Evolutionary conservation across 2,113 vertebrate genomes (phyloP).

Genomic region (Pipa parva): DNA sequence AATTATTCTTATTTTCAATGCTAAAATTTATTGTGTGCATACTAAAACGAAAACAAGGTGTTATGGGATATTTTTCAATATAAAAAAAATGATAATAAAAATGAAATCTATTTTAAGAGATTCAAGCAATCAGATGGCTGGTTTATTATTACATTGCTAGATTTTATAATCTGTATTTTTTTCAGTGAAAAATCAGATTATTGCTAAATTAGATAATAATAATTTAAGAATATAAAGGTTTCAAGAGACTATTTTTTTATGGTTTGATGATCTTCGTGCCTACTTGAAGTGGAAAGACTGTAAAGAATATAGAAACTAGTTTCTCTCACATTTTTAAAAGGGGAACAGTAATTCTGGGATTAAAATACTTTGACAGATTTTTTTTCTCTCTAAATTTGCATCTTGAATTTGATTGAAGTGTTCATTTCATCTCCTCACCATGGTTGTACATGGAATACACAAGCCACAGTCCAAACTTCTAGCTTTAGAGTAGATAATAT

Average conservation of each 20-base stretch:
- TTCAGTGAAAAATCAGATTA: not conserved
- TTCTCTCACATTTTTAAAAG: too few relatives aligned
- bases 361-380: too few relatives aligned
- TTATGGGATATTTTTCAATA: not conserved
- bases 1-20: constrained; percentile 16
- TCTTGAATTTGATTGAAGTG: too few relatives aligned
- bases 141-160: not conserved
- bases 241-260: not conserved
- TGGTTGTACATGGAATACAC: too few relatives aligned
- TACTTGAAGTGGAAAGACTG: not conserved
- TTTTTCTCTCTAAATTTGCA: too few relatives aligned
- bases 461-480: too few relatives aligned
- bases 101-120: not conserved
- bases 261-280: not conserved
- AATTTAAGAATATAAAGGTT: not conserved
- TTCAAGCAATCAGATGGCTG: not conserved
- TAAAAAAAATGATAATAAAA: not conserved
- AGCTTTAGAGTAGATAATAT: too few relatives aligned
- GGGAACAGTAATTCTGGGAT: too few relatives aligned
- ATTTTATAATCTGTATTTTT: not conserved
- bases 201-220: not conserved
- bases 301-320: too few relatives aligned
- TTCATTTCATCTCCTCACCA: too few relatives aligned
- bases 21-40: constrained; percentile 23
- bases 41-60: constrained; percentile 3